Conservation (phyloP, 2,113 vertebrate genomes). For the Channa argus region DNA sequence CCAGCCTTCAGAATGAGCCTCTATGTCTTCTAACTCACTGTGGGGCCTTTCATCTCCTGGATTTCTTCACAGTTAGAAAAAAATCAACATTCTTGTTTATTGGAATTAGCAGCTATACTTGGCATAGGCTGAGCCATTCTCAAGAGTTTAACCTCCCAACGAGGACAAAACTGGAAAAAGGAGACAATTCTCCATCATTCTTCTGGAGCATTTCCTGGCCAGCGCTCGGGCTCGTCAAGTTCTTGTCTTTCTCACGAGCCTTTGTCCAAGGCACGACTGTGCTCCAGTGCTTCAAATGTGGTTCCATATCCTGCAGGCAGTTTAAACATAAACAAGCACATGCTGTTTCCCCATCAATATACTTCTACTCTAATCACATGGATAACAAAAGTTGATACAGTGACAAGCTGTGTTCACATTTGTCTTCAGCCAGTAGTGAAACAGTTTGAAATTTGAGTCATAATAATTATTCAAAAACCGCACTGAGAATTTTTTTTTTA, state of each 20-base stretch:
- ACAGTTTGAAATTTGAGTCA: background rate
- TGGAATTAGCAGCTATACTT: conserved; percentile 42
- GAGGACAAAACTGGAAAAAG: conserved; percentile 33
- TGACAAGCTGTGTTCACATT: background rate
- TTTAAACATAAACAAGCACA: conserved; percentile 47
- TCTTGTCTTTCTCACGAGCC: conserved; percentile 46
- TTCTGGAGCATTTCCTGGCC: conserved; percentile 37
- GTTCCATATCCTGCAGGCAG: conserved; percentile 52
- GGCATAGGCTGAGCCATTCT: conserved; percentile 18
- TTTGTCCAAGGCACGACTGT: conserved; percentile 42
- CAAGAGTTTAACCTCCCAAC: conserved; percentile 16
- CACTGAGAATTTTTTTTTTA: background rate
- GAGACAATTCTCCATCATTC: conserved; percentile 40
- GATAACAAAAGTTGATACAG: conserved; percentile 14
- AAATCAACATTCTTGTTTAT: conserved; percentile 45
- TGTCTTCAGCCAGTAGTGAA: background rate
- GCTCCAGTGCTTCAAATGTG: conserved; percentile 42
- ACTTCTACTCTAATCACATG: conserved; percentile 11
- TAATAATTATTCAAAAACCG: background rate
- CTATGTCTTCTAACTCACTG: background rate
- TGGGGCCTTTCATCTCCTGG: conserved; percentile 12
- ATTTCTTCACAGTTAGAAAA: conserved; percentile 35
- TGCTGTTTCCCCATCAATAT: conserved; percentile 18
- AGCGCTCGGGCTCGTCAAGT: conserved; percentile 9
- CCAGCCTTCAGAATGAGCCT: conserved; percentile 22